These are phyloP conservation scores for Brachyhypopomus gauderio DNA, from an alignment of 2,113 vertebrate species.

Conservation along the genomic window DNA sequence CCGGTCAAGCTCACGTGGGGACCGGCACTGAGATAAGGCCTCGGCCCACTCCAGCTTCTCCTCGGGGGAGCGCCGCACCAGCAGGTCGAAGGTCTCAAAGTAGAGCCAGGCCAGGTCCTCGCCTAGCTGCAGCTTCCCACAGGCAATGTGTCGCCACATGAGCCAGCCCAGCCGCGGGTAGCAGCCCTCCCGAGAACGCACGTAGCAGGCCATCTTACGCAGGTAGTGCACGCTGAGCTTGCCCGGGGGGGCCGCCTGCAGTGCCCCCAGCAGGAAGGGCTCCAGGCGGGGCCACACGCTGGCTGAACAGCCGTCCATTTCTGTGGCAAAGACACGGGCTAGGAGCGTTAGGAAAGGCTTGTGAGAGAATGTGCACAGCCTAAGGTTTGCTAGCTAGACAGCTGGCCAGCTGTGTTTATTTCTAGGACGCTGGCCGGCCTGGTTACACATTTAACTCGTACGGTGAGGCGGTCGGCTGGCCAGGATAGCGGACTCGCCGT, in stretches of 20 bases:
- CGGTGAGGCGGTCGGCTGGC: no score
- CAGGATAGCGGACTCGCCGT: no score
- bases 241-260: slow-evolving; percentile 82
- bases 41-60: slow-evolving; percentile 87
- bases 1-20: slow-evolving; percentile 81
- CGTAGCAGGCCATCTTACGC: slow-evolving; percentile 87
- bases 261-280: slow-evolving; percentile 85
- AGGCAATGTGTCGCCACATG: slow-evolving; percentile 91
- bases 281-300: slow-evolving; percentile 89
- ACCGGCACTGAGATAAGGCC: slow-evolving; percentile 79
- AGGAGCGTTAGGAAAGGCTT: neutral
- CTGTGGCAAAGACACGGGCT: slow-evolving; percentile 39
- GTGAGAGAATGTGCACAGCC: neutral
- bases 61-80: slow-evolving; percentile 68
- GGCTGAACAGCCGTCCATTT: slow-evolving; percentile 76
- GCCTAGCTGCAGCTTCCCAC: slow-evolving; percentile 89
- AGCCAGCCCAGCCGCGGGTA: slow-evolving; percentile 85
- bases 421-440: no score
- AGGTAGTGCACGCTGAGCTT: slow-evolving; percentile 90
- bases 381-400: no score
- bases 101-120: slow-evolving; percentile 91
- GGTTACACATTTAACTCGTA: no score
- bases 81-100: slow-evolving; percentile 88
- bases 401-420: no score
- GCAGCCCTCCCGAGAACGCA: slow-evolving; percentile 81